Percentiles rank a stretch among this genome's conserved stretches.
phyloP scores from a whole-genome alignment of 1,140 invertebrate genomes.

The Panagrolaimus sp. region DNA sequence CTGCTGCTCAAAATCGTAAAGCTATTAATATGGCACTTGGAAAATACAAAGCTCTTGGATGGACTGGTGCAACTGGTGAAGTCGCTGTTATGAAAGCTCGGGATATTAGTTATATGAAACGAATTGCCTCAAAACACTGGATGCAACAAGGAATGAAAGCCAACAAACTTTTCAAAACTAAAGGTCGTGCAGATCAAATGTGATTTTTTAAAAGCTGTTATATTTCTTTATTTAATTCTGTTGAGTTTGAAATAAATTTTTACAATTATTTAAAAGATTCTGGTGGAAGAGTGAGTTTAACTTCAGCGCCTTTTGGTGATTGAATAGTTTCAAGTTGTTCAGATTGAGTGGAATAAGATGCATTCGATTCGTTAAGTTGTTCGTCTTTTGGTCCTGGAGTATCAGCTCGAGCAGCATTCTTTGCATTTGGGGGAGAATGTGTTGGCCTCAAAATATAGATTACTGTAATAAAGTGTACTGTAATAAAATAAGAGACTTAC shows the following conservation, averaged over 20 bases:
- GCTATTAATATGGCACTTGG: conserved; percentile 57
- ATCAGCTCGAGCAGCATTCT: too few relatives aligned
- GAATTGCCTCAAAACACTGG: conserved; percentile 71
- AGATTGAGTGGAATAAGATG: too few relatives aligned
- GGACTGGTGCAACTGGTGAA: conserved; percentile 66
- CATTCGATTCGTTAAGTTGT: too few relatives aligned
- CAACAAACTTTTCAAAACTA: conserved; percentile 35
- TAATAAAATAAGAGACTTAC: neutral
- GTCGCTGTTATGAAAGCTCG: conserved; percentile 68
- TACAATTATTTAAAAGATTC: neutral
- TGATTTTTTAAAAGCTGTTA: neutral
- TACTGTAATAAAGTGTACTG: neutral
- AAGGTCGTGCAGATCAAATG: conserved; percentile 36
- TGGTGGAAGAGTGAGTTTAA: too few relatives aligned
- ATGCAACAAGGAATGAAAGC: conserved; percentile 73
- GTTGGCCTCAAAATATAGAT: neutral
- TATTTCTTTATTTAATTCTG: neutral
- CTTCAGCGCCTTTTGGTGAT: too few relatives aligned
- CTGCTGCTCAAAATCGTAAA: conserved; percentile 58
- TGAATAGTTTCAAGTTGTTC: too few relatives aligned
- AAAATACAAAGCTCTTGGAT: conserved; percentile 78
- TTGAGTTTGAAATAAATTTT: conserved; percentile 10
- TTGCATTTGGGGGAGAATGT: neutral
- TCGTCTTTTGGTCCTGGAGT: too few relatives aligned
- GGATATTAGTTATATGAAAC: conserved; percentile 77